Evolutionary conservation across 2,113 vertebrate genomes (phyloP).

Genomic region (Willisornis vidua): DNA sequence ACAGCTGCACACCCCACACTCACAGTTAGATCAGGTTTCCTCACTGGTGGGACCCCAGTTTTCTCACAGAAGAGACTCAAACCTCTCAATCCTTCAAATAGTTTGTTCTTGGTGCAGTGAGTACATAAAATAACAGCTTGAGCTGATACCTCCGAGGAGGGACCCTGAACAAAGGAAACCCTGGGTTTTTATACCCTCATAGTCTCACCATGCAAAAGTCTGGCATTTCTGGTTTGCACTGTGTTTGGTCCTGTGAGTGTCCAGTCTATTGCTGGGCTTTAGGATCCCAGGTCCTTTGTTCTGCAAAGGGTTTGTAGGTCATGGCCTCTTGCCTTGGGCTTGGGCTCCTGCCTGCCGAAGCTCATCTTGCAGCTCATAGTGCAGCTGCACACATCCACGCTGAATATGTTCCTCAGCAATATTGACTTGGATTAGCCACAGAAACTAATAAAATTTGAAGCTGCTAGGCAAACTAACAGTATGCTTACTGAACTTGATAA

Average conservation of each 20-base stretch:
- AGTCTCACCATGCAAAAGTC: background rate
- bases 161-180: background rate
- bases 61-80: background rate
- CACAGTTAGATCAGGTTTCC: background rate
- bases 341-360: background rate
- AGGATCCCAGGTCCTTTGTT: background rate
- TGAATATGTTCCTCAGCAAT: background rate
- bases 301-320: background rate
- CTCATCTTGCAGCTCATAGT: rapidly evolving
- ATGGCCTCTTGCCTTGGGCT: background rate
- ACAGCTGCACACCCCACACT: no score
- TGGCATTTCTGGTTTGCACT: rapidly evolving
- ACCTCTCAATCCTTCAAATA: background rate
- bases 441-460: background rate
- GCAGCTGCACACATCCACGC: rapidly evolving
- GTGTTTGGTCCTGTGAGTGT: no score
- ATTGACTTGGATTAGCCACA: background rate
- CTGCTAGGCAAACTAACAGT: background rate
- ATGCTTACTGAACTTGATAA: background rate
- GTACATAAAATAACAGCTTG: background rate
- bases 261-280: no score
- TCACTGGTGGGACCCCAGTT: rapidly evolving
- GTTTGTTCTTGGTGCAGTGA: background rate
- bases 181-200: background rate
- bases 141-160: background rate